A percentile compares a stretch with the other conserved stretches of the same genome.
phyloP scores from a whole-genome alignment of 1,140 invertebrate species.

The Heliothis virescens region DNA sequence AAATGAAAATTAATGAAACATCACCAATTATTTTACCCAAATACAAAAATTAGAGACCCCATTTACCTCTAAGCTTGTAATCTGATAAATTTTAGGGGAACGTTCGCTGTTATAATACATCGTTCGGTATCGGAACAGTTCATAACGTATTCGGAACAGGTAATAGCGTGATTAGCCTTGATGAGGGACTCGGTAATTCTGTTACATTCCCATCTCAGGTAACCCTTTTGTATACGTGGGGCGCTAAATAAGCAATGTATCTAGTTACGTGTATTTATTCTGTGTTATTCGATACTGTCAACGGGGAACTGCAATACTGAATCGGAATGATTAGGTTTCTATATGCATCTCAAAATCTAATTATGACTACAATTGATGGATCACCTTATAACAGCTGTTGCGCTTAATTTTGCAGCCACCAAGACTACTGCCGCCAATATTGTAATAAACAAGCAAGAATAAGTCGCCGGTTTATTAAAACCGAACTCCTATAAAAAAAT shows the following conservation, averaged over 20 bases:
- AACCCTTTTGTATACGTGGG: conserved; percentile 55
- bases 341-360: too few species aligned
- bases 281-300: neutral
- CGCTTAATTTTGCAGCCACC: too few species aligned
- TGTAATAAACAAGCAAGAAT: too few species aligned
- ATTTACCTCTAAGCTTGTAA: conserved; percentile 23
- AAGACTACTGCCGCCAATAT: too few species aligned
- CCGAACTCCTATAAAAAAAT: too few species aligned
- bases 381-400: too few species aligned
- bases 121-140: conserved; percentile 43
- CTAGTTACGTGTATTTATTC: conserved; percentile 1
- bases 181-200: conserved; percentile 68
- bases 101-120: neutral
- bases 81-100: conserved; percentile 26
- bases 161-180: conserved; percentile 66
- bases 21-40: neutral
- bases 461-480: too few species aligned
- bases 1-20: neutral
- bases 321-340: neutral
- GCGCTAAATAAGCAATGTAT: conserved; percentile 34
- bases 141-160: conserved; percentile 65
- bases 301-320: neutral
- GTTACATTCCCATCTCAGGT: conserved; percentile 56
- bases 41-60: conserved; percentile 5
- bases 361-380: too few species aligned